phyloP scores from a whole-genome alignment of 2,797 vertebrate species.

The Manis javanica region DNA sequence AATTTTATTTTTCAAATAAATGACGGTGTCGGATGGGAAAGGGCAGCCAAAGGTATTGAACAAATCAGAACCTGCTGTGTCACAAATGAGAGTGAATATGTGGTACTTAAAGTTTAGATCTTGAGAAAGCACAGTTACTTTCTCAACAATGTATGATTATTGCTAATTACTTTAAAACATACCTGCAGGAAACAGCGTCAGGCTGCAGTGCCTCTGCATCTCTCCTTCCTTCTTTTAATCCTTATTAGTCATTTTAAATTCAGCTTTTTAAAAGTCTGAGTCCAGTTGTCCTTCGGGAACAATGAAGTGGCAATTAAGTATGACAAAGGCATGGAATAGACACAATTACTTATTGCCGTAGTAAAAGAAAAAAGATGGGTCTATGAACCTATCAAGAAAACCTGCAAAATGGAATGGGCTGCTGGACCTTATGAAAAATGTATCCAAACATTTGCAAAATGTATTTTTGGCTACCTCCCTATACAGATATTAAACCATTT shows the following conservation, averaged over 20 bases:
- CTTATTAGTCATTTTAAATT: slow-evolving; percentile 84
- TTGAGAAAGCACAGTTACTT: neutral
- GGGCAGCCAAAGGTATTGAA: neutral
- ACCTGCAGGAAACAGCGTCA: slow-evolving; percentile 79
- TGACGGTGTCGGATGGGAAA: neutral
- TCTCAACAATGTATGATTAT: neutral
- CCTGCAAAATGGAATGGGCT: slow-evolving; percentile 73
- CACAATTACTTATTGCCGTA: slow-evolving; percentile 84
- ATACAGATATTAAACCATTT: slow-evolving; percentile 69
- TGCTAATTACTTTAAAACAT: slow-evolving; percentile 83
- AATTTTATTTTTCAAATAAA: slow-evolving; percentile 3
- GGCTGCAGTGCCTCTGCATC: slow-evolving; percentile 76
- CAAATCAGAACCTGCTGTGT: neutral
- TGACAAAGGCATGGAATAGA: slow-evolving; percentile 83
- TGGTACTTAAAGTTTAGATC: slow-evolving; percentile 35
- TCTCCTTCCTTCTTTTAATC: slow-evolving; percentile 82
- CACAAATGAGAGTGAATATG: slow-evolving; percentile 18
- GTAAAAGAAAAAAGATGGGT: slow-evolving; percentile 84
- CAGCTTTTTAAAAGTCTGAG: slow-evolving; percentile 84
- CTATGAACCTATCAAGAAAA: slow-evolving; percentile 76
- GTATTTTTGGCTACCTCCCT: slow-evolving; percentile 77
- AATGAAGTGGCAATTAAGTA: slow-evolving; percentile 87
- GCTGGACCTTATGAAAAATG: slow-evolving; percentile 76
- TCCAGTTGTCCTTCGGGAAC: slow-evolving; percentile 84
- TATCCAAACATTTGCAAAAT: slow-evolving; percentile 78